These are phyloP conservation scores for Oscheius sp. DNA, from an alignment of 2,888 invertebrate genomes.

Conservation along the genomic window DNA sequence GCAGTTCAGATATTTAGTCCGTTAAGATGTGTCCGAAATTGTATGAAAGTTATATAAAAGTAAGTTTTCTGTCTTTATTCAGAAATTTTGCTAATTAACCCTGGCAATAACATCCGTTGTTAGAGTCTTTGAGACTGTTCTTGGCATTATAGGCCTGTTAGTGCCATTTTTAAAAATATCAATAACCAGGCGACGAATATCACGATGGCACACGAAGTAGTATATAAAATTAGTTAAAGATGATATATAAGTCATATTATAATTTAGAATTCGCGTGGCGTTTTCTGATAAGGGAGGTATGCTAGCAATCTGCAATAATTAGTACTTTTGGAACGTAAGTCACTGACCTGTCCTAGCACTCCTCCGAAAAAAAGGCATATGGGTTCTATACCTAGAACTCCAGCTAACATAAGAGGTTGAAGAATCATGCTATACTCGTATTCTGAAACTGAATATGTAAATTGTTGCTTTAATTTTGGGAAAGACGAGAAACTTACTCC, in stretches of 20 bases:
- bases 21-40: too few species aligned
- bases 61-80: too few species aligned
- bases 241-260: constrained; percentile 3
- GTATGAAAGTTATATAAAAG: too few species aligned
- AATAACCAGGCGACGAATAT: not conserved
- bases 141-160: not conserved
- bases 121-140: not conserved
- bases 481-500: too few species aligned
- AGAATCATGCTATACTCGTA: not conserved
- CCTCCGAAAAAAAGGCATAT: not conserved
- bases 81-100: not conserved
- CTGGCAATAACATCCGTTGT: not conserved
- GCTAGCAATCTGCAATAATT: not conserved
- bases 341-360: not conserved
- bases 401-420: constrained; percentile 4
- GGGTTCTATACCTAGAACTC: not conserved
- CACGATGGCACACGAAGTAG: constrained; percentile 3
- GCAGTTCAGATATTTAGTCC: too few species aligned
- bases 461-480: not conserved
- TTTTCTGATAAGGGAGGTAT: not conserved
- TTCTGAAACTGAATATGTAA: constrained; percentile 2
- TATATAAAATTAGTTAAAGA: constrained; percentile 1
- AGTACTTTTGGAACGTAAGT: not conserved
- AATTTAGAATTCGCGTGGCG: not conserved
- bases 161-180: not conserved